Base-by-base conservation (phyloP, 2,797 vertebrate species). In the Liparis tanakae region DNA sequence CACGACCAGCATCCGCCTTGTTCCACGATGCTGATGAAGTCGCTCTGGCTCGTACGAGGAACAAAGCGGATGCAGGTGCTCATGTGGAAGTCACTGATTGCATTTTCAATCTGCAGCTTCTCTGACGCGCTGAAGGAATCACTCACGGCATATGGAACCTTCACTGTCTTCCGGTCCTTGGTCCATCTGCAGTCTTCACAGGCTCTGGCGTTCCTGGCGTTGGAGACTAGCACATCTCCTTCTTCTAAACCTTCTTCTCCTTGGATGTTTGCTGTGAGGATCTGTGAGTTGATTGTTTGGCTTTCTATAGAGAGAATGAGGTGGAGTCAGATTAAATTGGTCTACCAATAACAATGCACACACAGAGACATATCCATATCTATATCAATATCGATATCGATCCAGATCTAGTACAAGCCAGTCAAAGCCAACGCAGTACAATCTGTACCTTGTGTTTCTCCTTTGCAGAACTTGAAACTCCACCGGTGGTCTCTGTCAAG, bases 401-500 rank as follows among this genome's bases (percentile, higher is more conserved):
- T 30, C 25, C 4, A 30, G 25, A 30, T 30, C 25, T 30, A 30
- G 2, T 30, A 30, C 25, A 30, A 30, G 25, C 25, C 25, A 30
- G 25, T 30, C 25, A 30, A 30, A 30, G 25, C 25, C 25, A 41
- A 41, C 12, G 2, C 25, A 17, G 25, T 30, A 30, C 25, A 57
- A 0, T 3, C 37, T 33, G 72, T 51, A 79, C 72, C 69, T 34
- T 13, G 2, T 51, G 18, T 20, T 20, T 15, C n/a, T 33, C 14
- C 76, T 79, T 53, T 61, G 65, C 80, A 82, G 65, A 66, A 79
- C 2, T 2, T 76, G 72, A 61, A 82, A 66, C 72, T 65, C 76
- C 76, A 79, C 37, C 65, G 69, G 61, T 72, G 36, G 48, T 76
- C 76, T n/a, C 76, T 79, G 76, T 61, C 4, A 51, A 50, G 53